Evolutionary conservation across 2,113 vertebrate genomes (phyloP).

Genomic region (Lasiurus borealis): DNA sequence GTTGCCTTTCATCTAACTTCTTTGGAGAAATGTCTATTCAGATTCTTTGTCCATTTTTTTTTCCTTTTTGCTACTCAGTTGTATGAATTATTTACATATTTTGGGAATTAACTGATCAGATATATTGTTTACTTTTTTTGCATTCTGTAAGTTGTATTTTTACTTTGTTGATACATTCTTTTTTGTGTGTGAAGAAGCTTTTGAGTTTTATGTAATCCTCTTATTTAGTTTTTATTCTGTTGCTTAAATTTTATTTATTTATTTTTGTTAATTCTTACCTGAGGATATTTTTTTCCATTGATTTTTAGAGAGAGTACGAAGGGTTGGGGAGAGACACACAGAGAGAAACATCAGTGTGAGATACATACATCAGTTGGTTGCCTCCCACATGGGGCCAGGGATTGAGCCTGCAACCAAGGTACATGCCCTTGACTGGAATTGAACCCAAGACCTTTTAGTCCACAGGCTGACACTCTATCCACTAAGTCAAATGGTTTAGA

Average conservation of each 20-base stretch:
- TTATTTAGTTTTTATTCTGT: neutral
- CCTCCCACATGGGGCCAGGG: too few relatives aligned
- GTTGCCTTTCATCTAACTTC: neutral
- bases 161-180: neutral
- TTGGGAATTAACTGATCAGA: neutral
- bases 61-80: neutral
- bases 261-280: too few relatives aligned
- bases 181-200: neutral
- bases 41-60: neutral
- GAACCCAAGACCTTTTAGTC: too few relatives aligned
- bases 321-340: too few relatives aligned
- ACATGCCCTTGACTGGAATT: too few relatives aligned
- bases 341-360: too few relatives aligned
- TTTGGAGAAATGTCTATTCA: neutral
- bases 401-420: too few relatives aligned
- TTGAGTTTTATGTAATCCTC: neutral
- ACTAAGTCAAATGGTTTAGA: too few relatives aligned
- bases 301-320: too few relatives aligned
- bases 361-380: too few relatives aligned
- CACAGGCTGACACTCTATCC: too few relatives aligned
- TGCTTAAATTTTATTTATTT: neutral
- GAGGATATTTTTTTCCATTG: too few relatives aligned
- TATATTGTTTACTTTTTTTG: neutral
- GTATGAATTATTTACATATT: neutral
- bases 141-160: neutral